These are phyloP conservation scores for Naso thynnoides DNA, from an alignment of 2,797 vertebrate species.

Conservation along the genomic window DNA sequence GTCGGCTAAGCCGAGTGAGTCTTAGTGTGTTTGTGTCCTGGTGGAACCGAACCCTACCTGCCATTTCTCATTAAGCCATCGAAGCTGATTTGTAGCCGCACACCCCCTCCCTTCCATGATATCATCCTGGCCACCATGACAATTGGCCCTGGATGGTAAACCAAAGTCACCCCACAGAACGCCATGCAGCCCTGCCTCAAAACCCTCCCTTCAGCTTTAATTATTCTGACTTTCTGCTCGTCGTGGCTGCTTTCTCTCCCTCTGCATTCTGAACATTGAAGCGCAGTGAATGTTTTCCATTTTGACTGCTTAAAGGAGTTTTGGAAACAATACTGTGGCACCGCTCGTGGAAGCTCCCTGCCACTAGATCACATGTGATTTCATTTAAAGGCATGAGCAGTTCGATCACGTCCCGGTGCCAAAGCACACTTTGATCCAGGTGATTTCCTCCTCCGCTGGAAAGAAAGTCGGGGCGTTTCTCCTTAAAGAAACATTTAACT, in stretches of 20 bases:
- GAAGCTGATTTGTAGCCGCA: constrained; percentile 65
- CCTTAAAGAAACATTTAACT: constrained; percentile 36
- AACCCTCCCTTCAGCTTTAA: constrained; percentile 65
- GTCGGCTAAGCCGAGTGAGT: constrained; percentile 29
- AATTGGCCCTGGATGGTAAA: constrained; percentile 70
- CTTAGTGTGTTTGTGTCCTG: constrained; percentile 40
- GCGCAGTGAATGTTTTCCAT: constrained; percentile 76
- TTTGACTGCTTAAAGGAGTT: constrained; percentile 58
- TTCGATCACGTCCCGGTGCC: constrained; percentile 66
- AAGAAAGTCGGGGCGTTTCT: constrained; percentile 10
- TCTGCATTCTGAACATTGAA: constrained; percentile 33
- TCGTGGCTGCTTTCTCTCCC: constrained; percentile 16
- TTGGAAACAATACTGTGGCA: constrained; percentile 67
- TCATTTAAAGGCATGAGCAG: constrained; percentile 68
- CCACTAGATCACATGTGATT: constrained; percentile 75
- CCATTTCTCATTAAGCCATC: constrained; percentile 71
- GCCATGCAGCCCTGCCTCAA: constrained; percentile 56
- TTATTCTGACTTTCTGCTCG: constrained; percentile 45
- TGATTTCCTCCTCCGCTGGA: constrained; percentile 72
- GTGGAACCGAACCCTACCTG: constrained; percentile 71
- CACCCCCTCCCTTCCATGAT: constrained; percentile 74
- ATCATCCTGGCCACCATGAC: constrained; percentile 74
- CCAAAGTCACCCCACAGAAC: constrained; percentile 65
- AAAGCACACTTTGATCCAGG: constrained; percentile 77
- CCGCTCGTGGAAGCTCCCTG: constrained; percentile 51